Base-by-base conservation (phyloP, 1,140 invertebrate genomes). In the Periplaneta americana region DNA sequence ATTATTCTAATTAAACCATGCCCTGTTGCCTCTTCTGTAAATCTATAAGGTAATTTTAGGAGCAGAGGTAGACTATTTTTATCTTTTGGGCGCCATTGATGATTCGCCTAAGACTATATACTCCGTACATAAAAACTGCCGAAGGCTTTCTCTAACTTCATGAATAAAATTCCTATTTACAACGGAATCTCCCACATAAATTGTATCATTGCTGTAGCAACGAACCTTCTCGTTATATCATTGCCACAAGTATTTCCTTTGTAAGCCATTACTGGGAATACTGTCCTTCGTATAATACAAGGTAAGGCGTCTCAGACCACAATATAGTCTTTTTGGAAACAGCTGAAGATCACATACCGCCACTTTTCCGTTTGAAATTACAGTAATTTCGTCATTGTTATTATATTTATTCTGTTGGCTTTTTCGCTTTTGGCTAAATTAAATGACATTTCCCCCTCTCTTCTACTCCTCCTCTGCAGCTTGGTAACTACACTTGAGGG, bases 341-440 rank as follows among this genome's bases (percentile, higher is more conserved):
- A 66, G 48, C 22, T 66, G 28, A 66, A 66, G 28, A n/a, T 66
- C 48, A n/a, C 48, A 66, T 66, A 66, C 22, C 28, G n/a, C 48
- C 48, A 66, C 22, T 66, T 66, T 66, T 66, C 48, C 48, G 28
- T 6, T 2, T 66, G n/a, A 28, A 66, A 66, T 66, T 66, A 66
- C n/a, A 66, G 48, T 66, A 66, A 66, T 66, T 28, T 6, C 48
- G 13, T 28, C 48, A 66, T 0, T 66, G 48, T 66, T n/a, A n/a
- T n/a, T n/a, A n/a, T n/a, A n/a, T n/a, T n/a, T n/a, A n/a, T n/a
- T n/a, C 48, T n/a, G 22, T 66, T 66, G 48, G 34, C 33, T 36
- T 35, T 36, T 34, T 78, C 76, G 34, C 76, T 78, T 36, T 78
- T 36, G 76, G 76, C 76, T 28, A 78, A 78, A 78, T 78, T 78